Conservation (phyloP, 1,140 invertebrate species). For the Cryptotermes secundus region DNA sequence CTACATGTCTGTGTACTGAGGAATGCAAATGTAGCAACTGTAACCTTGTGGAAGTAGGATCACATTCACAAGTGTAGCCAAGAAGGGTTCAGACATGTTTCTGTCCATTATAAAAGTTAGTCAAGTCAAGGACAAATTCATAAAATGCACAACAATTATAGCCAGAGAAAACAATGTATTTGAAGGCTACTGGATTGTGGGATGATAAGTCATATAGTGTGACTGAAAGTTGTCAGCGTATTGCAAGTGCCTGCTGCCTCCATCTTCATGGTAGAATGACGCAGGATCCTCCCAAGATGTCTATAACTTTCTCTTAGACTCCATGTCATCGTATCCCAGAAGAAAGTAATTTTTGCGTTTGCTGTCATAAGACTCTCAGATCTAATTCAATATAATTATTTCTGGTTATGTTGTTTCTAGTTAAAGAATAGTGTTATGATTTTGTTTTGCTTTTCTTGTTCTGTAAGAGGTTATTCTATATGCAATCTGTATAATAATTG, state of each 20-base stretch:
- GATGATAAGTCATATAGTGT: too few species aligned
- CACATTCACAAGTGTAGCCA: background rate
- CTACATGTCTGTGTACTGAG: background rate
- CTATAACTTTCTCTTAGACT: too few species aligned
- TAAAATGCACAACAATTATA: background rate
- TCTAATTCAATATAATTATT: background rate
- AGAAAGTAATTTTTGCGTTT: too few species aligned
- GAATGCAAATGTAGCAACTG: background rate
- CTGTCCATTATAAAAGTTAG: background rate
- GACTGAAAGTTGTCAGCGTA: too few species aligned
- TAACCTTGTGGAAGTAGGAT: background rate
- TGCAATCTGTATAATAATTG: background rate
- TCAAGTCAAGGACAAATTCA: background rate
- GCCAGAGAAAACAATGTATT: too few species aligned
- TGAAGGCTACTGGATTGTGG: too few species aligned
- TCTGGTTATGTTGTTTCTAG: background rate
- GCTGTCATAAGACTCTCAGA: too few species aligned
- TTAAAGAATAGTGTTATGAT: background rate
- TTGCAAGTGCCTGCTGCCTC: too few species aligned
- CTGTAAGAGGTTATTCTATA: background rate
- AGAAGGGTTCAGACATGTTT: background rate
- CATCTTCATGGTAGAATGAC: too few species aligned
- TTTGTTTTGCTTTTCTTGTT: background rate
- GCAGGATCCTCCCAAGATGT: too few species aligned
- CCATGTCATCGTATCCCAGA: too few species aligned